These are phyloP conservation scores for Gymnogyps californianus DNA, from an alignment of 2,113 vertebrate species.

Conservation along the genomic window DNA sequence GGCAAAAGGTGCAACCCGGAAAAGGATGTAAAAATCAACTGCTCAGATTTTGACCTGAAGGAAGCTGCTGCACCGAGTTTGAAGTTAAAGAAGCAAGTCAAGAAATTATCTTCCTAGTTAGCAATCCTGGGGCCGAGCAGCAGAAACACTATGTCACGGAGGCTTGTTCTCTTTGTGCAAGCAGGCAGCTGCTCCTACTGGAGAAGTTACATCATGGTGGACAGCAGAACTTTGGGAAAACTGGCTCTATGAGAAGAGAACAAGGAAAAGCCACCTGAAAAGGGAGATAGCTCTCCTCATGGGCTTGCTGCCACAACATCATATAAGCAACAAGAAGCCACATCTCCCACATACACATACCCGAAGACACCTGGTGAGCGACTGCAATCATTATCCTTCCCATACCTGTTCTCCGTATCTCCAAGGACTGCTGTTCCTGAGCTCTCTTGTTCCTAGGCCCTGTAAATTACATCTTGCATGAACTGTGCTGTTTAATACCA, in stretches of 20 bases:
- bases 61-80: background rate
- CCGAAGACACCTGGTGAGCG: background rate
- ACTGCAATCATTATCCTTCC: background rate
- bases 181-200: background rate
- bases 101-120: background rate
- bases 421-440: background rate
- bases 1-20: background rate
- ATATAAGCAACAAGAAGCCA: background rate
- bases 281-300: background rate
- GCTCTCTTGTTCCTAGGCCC: background rate
- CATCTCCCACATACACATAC: background rate
- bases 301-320: background rate
- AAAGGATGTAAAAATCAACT: background rate
- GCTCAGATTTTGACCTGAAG: background rate
- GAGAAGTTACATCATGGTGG: background rate
- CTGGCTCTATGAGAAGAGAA: background rate
- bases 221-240: background rate
- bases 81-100: background rate
- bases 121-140: background rate
- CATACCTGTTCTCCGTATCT: background rate
- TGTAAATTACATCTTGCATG: background rate
- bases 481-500: background rate
- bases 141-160: fast-evolving
- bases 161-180: background rate
- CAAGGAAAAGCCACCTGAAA: background rate